Evolutionary conservation across 2,888 invertebrate species (phyloP), one percentile per base, ranked within the genome.

Genomic region (Andrena haemorrhoa): DNA sequence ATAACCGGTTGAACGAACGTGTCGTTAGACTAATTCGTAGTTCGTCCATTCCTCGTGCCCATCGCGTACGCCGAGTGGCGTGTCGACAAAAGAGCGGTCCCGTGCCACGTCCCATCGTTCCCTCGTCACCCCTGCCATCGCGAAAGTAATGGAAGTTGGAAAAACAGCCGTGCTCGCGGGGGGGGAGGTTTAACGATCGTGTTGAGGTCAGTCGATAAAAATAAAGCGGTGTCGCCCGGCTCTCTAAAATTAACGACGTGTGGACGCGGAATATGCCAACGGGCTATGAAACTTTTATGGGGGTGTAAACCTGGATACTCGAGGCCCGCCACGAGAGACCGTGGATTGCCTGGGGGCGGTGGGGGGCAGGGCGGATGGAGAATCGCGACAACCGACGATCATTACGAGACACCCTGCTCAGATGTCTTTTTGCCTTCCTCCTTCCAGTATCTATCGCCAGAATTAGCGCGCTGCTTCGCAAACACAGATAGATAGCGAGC

Each of bases 241-340:
- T 76, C 88, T 89, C 88, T 89, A 88, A 88, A 88, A 89, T 88
- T 88, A 88, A 88, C 88, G 89, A 88, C 85, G 88, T 89, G 88
- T 80, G 89, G 88, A 88, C 83, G 86, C 83, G 86, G 89, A 89
- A 89, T 88, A 89, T 88, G 89, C 83, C 85, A 78, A 75, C 79
- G 85, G 71, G 88, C 89, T 86, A 88, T 88, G 88, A 88, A 88
- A 88, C 86, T 88, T 88, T 88, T 88, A 88, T 89, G 79, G 86
- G 72, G 83, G 75, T 86, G 82, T 88, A 88, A 88, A 88, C 88
- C 86, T 86, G 89, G 82, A 88, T 88, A 89, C 81, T 82, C 78
- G 77, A 80, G 78, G 79, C 70, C 64, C 65, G 64, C 12, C 71
- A 74, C 79, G 84, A 68, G 79, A 68, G 69, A 20, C 29, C 51